These are phyloP conservation scores for Hiodon alosoides DNA, from an alignment of 2,113 vertebrate species.

Conservation along the genomic window DNA sequence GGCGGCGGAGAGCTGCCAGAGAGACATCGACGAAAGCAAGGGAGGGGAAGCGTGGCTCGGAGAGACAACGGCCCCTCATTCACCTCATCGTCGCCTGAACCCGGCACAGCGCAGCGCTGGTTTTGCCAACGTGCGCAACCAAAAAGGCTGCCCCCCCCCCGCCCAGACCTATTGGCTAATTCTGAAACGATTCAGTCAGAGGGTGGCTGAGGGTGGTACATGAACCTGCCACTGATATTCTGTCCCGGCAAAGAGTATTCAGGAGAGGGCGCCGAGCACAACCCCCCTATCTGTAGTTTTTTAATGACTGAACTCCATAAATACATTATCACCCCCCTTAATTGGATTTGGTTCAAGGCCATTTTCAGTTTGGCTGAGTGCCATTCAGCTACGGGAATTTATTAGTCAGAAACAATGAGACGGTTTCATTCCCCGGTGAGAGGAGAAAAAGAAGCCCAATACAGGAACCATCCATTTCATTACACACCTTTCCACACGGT, in stretches of 20 bases:
- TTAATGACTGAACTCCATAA: not conserved
- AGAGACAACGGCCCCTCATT: not conserved
- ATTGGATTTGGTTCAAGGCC: slow-evolving; percentile 8
- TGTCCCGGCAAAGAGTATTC: not conserved
- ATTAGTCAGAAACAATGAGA: not conserved
- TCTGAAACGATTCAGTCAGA: not conserved
- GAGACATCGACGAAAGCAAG: not conserved
- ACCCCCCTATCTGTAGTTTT: not conserved
- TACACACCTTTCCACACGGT: not conserved
- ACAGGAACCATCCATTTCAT: not conserved
- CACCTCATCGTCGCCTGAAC: no score
- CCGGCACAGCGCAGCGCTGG: no score
- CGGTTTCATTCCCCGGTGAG: not conserved
- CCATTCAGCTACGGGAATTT: slow-evolving; percentile 12
- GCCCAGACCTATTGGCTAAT: not conserved
- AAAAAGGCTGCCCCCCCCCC: no score
- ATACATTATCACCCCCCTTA: not conserved
- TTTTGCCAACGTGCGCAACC: no score
- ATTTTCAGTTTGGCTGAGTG: slow-evolving; percentile 12
- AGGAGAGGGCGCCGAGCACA: not conserved
- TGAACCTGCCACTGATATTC: not conserved
- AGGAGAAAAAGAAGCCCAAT: not conserved
- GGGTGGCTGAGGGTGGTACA: not conserved
- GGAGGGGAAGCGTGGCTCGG: not conserved
- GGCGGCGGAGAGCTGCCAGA: not conserved